These are phyloP conservation scores for Caenorhabditis uteleia DNA, from an alignment of 2,888 invertebrate genomes.

Conservation along the genomic window DNA sequence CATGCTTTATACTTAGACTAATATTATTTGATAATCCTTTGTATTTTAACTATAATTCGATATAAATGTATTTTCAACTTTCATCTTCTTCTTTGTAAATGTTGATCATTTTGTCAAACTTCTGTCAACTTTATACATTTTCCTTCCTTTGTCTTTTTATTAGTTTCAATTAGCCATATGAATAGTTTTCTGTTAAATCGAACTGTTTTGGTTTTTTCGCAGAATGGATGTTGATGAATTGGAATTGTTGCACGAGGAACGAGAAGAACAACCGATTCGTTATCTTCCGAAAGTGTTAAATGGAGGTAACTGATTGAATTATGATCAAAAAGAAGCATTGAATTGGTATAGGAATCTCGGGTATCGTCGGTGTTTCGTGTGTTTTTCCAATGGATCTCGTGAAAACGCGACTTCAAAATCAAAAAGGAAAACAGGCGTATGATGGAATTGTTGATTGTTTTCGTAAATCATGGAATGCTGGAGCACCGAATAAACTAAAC, in stretches of 20 bases:
- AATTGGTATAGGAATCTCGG: constrained; percentile 34
- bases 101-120: too few relatives aligned
- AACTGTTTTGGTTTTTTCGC: not conserved
- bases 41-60: too few relatives aligned
- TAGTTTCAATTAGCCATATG: not conserved
- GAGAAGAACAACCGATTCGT: constrained; percentile 32
- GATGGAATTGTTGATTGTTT: constrained; percentile 93
- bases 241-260: constrained; percentile 35
- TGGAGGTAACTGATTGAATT: constrained; percentile 83
- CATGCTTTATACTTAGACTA: too few relatives aligned
- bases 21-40: too few relatives aligned
- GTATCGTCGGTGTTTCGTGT: constrained; percentile 79
- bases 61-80: too few relatives aligned
- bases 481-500: constrained; percentile 75
- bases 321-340: not conserved
- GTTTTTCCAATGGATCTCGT: constrained; percentile 96
- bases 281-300: constrained; percentile 89
- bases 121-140: too few relatives aligned
- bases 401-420: constrained; percentile 94
- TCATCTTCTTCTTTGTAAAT: too few relatives aligned
- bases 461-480: constrained; percentile 86
- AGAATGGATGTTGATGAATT: constrained; percentile 46
- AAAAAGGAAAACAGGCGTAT: constrained; percentile 85
- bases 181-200: not conserved
- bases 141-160: too few relatives aligned